These are phyloP conservation scores for Coelopa frigida DNA, from an alignment of 1,140 invertebrate genomes.

Conservation along the genomic window DNA sequence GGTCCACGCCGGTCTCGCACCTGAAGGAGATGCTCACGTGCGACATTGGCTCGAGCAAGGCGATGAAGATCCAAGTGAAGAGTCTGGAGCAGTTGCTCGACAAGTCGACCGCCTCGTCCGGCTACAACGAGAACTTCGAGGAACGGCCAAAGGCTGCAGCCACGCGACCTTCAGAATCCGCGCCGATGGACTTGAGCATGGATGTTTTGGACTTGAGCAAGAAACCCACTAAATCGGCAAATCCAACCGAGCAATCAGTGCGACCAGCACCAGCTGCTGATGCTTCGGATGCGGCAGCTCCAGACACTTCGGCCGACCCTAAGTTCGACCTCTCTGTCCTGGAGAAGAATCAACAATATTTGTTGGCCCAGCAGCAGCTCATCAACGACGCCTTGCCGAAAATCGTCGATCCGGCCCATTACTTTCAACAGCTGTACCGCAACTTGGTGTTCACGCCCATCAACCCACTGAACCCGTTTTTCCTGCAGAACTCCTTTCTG, in stretches of 20 bases:
- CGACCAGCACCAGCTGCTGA: neutral
- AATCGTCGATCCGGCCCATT: constrained; percentile 50
- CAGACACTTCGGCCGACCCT: neutral
- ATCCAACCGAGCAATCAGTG: neutral
- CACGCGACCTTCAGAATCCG: constrained; percentile 45
- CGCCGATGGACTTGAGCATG: constrained; percentile 68
- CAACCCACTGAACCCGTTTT: constrained; percentile 49
- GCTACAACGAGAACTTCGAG: constrained; percentile 34
- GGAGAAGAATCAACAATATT: constrained; percentile 48
- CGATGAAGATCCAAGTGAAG: constrained; percentile 55
- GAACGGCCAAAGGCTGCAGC: constrained; percentile 36
- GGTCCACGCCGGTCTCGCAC: constrained; percentile 47
- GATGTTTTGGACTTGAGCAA: constrained; percentile 83
- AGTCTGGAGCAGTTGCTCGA: constrained; percentile 54
- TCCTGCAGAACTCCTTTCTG: constrained; percentile 53
- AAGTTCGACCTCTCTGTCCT: constrained; percentile 23
- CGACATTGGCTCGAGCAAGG: constrained; percentile 30
- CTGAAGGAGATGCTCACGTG: constrained; percentile 42
- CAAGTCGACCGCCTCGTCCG: constrained; percentile 23
- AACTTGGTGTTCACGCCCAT: constrained; percentile 47
- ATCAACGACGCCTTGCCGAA: constrained; percentile 51
- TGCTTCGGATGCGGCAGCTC: constrained; percentile 33
- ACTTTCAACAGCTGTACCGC: constrained; percentile 51
- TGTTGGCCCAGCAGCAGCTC: constrained; percentile 53
- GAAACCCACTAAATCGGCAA: constrained; percentile 46